Evolutionary conservation across 2,888 invertebrate species (phyloP).

Genomic region (Galerucella nymphaeae): DNA sequence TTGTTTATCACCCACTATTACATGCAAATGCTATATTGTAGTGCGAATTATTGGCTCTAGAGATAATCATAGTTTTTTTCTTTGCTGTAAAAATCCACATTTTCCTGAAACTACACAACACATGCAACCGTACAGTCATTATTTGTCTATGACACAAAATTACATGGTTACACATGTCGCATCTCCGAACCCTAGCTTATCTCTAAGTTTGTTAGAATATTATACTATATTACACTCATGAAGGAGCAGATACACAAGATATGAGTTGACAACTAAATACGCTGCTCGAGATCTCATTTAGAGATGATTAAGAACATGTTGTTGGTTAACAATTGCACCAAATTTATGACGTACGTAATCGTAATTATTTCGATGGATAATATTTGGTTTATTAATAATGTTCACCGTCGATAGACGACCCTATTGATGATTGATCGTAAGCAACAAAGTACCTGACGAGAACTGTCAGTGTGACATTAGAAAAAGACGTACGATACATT

Average conservation of each 20-base stretch:
- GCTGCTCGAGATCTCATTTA: constrained; percentile 28
- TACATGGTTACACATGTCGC: constrained; percentile 32
- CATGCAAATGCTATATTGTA: too few species aligned
- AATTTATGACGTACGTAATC: constrained; percentile 1
- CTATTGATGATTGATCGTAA: too few species aligned
- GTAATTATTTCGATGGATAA: neutral
- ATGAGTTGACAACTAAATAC: constrained; percentile 32
- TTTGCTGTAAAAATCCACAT: neutral
- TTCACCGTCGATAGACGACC: too few species aligned
- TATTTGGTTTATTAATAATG: too few species aligned
- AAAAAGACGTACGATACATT: too few species aligned
- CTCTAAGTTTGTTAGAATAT: constrained; percentile 29
- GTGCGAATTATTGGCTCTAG: too few species aligned
- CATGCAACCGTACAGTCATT: constrained; percentile 7
- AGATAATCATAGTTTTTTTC: neutral
- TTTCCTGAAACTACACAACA: neutral
- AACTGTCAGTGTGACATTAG: too few species aligned
- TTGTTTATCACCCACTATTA: too few species aligned
- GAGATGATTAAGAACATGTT: constrained; percentile 24
- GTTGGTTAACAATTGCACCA: constrained; percentile 22
- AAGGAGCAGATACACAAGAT: constrained; percentile 29
- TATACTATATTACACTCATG: constrained; percentile 20
- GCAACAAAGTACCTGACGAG: too few species aligned
- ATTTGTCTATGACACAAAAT: constrained; percentile 27
- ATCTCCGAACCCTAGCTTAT: constrained; percentile 24